These are phyloP conservation scores for Oryzias dopingdopingensis DNA, from an alignment of 2,797 vertebrate species.

Conservation along the genomic window DNA sequence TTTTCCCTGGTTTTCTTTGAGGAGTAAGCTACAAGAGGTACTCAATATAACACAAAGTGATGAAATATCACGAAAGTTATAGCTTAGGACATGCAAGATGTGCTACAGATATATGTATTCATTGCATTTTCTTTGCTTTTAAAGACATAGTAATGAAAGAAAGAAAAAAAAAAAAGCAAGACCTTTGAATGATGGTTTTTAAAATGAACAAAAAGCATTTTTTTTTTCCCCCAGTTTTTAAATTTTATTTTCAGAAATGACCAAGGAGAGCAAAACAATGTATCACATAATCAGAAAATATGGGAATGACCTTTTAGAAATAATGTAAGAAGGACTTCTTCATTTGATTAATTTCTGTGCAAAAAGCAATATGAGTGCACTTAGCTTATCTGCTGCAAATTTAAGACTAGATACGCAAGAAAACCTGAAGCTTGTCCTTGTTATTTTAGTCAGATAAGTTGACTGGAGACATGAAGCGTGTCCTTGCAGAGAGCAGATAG, in stretches of 20 bases:
- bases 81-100: too few relatives aligned
- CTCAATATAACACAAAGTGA: too few relatives aligned
- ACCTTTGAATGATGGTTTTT: too few relatives aligned
- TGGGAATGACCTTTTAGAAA: background rate
- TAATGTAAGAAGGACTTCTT: background rate
- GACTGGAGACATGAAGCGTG: constrained; percentile 45
- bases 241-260: background rate
- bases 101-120: too few relatives aligned
- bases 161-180: too few relatives aligned
- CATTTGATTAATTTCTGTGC: constrained; percentile 3
- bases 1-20: background rate
- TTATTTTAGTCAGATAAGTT: constrained; percentile 47
- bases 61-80: too few relatives aligned
- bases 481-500: constrained; percentile 38
- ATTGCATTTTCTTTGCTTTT: too few relatives aligned
- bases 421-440: constrained; percentile 38
- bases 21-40: background rate
- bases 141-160: too few relatives aligned
- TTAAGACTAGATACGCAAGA: constrained; percentile 12
- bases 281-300: background rate
- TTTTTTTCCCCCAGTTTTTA: too few relatives aligned
- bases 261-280: background rate
- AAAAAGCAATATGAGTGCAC: constrained; percentile 1
- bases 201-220: too few relatives aligned
- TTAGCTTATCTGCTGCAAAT: constrained; percentile 29